phyloP scores from a whole-genome alignment of 2,888 invertebrate species.

The Conomelus anceps region DNA sequence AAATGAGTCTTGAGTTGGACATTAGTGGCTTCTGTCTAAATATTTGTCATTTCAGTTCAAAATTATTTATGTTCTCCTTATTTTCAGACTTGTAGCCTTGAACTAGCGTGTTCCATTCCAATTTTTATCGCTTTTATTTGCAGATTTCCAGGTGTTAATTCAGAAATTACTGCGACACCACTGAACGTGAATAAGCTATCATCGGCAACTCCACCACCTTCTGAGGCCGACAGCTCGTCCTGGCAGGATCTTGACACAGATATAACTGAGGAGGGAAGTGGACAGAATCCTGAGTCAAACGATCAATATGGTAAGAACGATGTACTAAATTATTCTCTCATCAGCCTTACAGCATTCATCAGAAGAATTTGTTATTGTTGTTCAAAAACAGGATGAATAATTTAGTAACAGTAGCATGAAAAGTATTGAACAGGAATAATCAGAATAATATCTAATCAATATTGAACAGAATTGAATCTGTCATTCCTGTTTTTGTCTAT shows the following conservation, averaged over 20 bases:
- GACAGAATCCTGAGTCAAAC: not conserved
- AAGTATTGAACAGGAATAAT: too few species aligned
- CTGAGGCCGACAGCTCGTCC: not conserved
- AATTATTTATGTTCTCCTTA: too few species aligned
- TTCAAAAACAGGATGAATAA: too few species aligned
- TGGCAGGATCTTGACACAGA: constrained; percentile 4
- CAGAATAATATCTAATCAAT: too few species aligned
- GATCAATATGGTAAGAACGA: not conserved
- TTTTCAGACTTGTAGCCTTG: not conserved
- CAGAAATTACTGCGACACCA: not conserved
- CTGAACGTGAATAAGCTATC: not conserved
- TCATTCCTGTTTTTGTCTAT: too few species aligned
- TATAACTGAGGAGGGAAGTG: not conserved
- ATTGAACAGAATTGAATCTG: too few species aligned
- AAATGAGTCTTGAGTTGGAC: too few species aligned
- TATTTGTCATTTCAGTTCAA: too few species aligned
- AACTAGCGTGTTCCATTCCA: not conserved
- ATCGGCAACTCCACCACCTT: not conserved
- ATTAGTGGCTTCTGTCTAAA: too few species aligned
- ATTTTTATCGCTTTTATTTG: not conserved
- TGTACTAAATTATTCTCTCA: not conserved
- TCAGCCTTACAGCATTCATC: too few species aligned
- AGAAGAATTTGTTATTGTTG: too few species aligned
- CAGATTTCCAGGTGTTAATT: not conserved
- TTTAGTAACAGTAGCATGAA: too few species aligned